A percentile compares a stretch with the other conserved stretches of the same genome.
phyloP scores from a whole-genome alignment of 2,113 vertebrate species.

The Fukomys damarensis region DNA sequence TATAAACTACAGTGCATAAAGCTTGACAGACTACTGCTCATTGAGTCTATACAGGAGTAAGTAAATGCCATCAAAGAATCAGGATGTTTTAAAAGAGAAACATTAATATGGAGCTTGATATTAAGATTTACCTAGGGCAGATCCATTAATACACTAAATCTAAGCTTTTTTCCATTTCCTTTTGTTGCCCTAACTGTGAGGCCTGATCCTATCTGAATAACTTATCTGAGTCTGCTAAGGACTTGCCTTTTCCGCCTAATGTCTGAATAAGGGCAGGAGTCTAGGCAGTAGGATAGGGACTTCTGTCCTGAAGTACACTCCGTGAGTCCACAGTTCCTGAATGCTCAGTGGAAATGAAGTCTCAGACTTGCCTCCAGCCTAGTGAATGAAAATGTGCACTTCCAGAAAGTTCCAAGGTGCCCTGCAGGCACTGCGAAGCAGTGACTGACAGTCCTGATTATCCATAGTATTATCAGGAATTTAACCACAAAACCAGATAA shows the following conservation, averaged over 20 bases:
- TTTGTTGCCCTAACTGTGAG: neutral
- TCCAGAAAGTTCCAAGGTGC: neutral
- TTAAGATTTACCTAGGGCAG: neutral
- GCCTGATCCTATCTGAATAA: neutral
- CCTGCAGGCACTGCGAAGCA: neutral
- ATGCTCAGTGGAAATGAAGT: neutral
- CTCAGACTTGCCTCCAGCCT: neutral
- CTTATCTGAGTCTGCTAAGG: neutral
- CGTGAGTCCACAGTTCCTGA: neutral
- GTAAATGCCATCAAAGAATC: neutral
- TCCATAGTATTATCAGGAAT: neutral
- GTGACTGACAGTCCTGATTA: neutral
- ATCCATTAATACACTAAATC: neutral
- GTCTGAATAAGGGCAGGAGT: neutral
- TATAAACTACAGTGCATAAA: conserved; percentile 17
- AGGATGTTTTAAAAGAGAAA: neutral
- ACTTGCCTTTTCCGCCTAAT: neutral
- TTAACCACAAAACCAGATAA: neutral
- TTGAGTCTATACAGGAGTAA: neutral
- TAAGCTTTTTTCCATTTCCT: neutral
- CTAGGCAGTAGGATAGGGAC: neutral
- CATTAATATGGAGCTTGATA: neutral
- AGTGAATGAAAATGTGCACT: neutral
- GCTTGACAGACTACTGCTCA: neutral
- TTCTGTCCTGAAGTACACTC: neutral